Evolutionary conservation across 53 echinoderm and acorn worm species (phyloP).

Genomic region (Crossaster papposus): DNA sequence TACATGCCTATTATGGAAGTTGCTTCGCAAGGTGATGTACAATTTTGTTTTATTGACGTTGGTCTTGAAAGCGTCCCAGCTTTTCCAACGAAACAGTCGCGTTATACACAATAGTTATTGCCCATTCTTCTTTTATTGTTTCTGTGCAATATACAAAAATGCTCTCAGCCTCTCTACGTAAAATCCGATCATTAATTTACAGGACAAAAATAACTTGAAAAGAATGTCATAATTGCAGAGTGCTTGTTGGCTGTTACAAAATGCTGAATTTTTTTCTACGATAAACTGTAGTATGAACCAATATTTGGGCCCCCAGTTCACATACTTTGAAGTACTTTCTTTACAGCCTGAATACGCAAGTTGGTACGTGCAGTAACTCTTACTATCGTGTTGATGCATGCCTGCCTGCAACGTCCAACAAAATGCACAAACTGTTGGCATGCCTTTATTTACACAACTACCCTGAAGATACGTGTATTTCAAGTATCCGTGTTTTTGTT

Average conservation of each 20-base stretch:
- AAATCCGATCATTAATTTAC: too few relatives aligned
- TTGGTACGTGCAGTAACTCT: neutral
- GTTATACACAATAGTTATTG: too few relatives aligned
- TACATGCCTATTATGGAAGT: neutral
- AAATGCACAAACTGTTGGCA: neutral
- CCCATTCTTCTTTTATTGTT: too few relatives aligned
- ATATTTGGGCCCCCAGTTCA: neutral
- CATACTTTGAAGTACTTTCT: neutral
- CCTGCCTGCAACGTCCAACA: neutral
- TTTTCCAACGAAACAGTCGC: too few relatives aligned
- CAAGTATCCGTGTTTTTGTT: neutral
- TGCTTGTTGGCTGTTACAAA: too few relatives aligned
- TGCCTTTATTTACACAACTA: neutral
- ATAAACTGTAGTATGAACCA: neutral
- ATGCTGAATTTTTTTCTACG: too few relatives aligned
- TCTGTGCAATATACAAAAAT: too few relatives aligned
- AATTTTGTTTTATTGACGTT: neutral
- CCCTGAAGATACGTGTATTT: neutral
- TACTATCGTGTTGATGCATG: neutral
- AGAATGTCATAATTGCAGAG: too few relatives aligned
- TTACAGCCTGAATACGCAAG: neutral
- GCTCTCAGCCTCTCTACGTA: too few relatives aligned
- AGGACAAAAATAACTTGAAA: too few relatives aligned
- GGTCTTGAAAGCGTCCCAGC: too few relatives aligned
- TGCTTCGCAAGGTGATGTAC: neutral